A percentile compares a stretch with the other conserved stretches of the same genome.
These are phyloP conservation scores for Castor canadensis DNA, from an alignment of 2,113 vertebrate genomes.

Conservation along the genomic window DNA sequence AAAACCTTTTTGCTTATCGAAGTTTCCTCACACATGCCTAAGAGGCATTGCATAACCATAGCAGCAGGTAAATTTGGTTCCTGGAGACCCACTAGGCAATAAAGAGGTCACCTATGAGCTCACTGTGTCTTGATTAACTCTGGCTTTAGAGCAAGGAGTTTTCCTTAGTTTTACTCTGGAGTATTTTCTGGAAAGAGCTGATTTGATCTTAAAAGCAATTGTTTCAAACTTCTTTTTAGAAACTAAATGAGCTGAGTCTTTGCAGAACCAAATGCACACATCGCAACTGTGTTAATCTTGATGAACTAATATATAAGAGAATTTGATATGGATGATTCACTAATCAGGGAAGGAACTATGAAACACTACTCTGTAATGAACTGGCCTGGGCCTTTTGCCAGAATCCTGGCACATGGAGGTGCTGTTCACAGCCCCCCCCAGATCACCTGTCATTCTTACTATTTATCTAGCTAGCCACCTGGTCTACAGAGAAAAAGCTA, in stretches of 20 bases:
- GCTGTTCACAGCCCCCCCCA: background rate
- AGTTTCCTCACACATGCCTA: background rate
- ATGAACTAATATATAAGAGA: background rate
- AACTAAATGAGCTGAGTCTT: background rate
- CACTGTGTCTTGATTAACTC: background rate
- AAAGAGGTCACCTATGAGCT: background rate
- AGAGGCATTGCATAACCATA: background rate
- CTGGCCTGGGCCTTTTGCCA: slow-evolving; percentile 25
- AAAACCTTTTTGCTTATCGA: slow-evolving; percentile 23
- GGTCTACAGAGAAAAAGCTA: background rate
- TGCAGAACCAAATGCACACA: background rate
- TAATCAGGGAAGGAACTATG: background rate
- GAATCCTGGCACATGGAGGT: background rate
- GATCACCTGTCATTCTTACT: background rate
- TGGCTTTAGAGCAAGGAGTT: background rate
- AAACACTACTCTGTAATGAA: background rate
- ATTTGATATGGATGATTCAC: background rate
- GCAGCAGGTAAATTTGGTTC: background rate
- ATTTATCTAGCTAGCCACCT: background rate
- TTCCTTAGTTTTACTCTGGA: background rate
- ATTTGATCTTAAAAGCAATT: background rate
- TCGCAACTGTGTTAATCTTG: slow-evolving; percentile 35
- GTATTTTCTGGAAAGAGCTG: slow-evolving; percentile 10
- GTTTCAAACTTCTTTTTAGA: background rate
- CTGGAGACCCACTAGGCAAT: background rate